Base-by-base conservation (phyloP, 2,797 vertebrate species). In the Sebastiscus tertius region DNA sequence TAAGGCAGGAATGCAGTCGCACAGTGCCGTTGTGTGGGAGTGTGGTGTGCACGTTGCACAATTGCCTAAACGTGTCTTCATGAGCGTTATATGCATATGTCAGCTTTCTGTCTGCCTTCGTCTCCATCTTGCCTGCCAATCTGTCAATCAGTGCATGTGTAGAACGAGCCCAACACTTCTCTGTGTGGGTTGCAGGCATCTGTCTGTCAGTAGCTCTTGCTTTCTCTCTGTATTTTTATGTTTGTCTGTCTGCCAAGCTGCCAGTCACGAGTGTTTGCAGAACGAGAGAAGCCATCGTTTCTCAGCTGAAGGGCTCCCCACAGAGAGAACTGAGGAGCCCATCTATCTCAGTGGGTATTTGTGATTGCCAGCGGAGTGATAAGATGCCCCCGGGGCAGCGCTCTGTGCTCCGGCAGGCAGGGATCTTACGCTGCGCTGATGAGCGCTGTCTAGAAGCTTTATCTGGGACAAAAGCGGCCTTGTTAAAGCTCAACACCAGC, bases 401-500 rank as follows among this genome's bases (percentile, higher is more conserved):
- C 87, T 91, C 86, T 87, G 87, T 89, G 92, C 90, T 92, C 84
- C 18, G 62, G 87, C 91, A 87, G 89, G 87, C 93, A 86, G 71
- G 42, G 86, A 91, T 92, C 84, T 87, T 86, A 90, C 85, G 69
- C 75, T 20, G 76, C 75, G 75, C 83, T 90, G 90, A 92, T 91
- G 91, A 93, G 80, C 36, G 80, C 89, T 90, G 91, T 88, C 85
- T 88, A 49, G 80, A 85, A 90, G 90, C 84, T 92, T 93, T 89
- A 91, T 90, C 90, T 83, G 70, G 87, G 88, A 93, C 93, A 93
- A 94, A 93, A 92, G 92, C 63, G n/a, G 79, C 90, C 87, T 88
- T 93, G 92, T 93, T 92, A 93, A 86, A 89, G 88, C 89, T 91
- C 92, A 90, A 91, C 88, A 88, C 86, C 90, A 83, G 79, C 42